A percentile compares a stretch with the other conserved stretches of the same genome.
phyloP scores from a whole-genome alignment of 2,888 invertebrate species.

The Lasioglossum lativentre region DNA sequence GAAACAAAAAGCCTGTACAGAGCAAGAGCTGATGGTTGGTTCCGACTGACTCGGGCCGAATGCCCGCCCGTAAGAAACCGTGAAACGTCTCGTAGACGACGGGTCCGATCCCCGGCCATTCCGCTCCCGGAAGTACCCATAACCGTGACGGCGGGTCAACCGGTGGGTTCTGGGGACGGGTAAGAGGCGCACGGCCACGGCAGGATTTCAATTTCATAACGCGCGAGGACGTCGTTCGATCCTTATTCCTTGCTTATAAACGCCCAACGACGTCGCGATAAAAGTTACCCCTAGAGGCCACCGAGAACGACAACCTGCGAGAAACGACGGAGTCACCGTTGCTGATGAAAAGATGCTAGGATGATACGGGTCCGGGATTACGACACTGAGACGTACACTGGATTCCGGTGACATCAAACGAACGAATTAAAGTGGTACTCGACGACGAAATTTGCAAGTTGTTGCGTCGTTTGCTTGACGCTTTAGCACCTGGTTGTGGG shows the following conservation, averaged over 20 bases:
- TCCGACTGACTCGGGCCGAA: neutral
- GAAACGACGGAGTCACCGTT: slow-evolving; percentile 38
- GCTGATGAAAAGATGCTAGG: slow-evolving; percentile 23
- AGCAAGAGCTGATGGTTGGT: slow-evolving; percentile 5
- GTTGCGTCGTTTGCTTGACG: neutral
- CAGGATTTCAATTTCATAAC: slow-evolving; percentile 74
- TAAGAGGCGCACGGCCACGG: slow-evolving; percentile 31
- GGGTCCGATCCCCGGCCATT: slow-evolving; percentile 50
- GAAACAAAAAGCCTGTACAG: slow-evolving; percentile 22
- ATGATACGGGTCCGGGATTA: neutral
- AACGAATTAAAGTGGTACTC: neutral
- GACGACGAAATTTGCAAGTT: neutral
- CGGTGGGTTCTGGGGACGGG: neutral
- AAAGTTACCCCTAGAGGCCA: slow-evolving; percentile 38
- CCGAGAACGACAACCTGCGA: slow-evolving; percentile 25
- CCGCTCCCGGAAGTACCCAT: slow-evolving; percentile 50
- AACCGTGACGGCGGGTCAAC: slow-evolving; percentile 61
- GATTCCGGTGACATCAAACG: neutral
- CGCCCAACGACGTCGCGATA: slow-evolving; percentile 64
- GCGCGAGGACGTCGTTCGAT: slow-evolving; percentile 64
- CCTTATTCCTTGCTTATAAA: slow-evolving; percentile 71
- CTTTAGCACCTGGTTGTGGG: neutral
- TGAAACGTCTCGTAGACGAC: slow-evolving; percentile 45
- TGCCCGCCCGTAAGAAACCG: slow-evolving; percentile 24
- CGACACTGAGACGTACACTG: neutral